Conservation (phyloP, 1,140 invertebrate species). For the Oncopeltus fasciatus region DNA sequence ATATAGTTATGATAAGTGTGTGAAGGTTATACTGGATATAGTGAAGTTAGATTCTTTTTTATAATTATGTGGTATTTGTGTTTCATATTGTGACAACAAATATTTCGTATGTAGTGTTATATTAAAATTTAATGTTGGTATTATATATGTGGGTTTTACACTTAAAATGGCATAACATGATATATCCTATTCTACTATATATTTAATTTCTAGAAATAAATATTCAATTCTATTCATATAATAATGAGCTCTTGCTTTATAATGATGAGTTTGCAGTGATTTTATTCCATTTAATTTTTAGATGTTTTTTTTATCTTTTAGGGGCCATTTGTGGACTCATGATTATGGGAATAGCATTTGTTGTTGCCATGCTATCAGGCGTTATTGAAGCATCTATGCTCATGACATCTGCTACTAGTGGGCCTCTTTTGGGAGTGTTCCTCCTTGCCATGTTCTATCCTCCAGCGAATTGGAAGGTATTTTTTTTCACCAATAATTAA, state of each 20-base stretch:
- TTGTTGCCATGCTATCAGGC: conserved; percentile 51
- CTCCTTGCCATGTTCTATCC: conserved; percentile 55
- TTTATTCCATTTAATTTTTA: background rate
- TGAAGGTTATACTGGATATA: too few relatives aligned
- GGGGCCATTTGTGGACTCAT: conserved; percentile 50
- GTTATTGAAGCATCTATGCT: conserved; percentile 63
- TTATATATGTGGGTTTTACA: too few relatives aligned
- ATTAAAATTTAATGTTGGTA: too few relatives aligned
- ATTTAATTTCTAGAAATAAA: too few relatives aligned
- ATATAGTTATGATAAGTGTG: too few relatives aligned
- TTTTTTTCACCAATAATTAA: background rate
- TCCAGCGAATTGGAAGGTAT: conserved; percentile 54
- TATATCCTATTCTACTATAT: too few relatives aligned
- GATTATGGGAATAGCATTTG: conserved; percentile 55
- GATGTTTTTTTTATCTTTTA: background rate
- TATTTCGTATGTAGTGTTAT: too few relatives aligned
- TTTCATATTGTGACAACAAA: too few relatives aligned
- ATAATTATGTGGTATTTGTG: too few relatives aligned
- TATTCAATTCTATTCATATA: background rate
- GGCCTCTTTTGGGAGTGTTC: conserved; percentile 53
- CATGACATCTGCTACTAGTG: conserved; percentile 57
- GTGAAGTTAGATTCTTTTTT: too few relatives aligned
- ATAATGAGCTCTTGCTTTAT: background rate
- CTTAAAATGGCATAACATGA: too few relatives aligned
- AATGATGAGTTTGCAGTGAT: background rate